Percentiles rank a stretch among this genome's conserved stretches.
phyloP scores from a whole-genome alignment of 2,797 vertebrate genomes.

The Sternarchorhynchus goeldii region DNA sequence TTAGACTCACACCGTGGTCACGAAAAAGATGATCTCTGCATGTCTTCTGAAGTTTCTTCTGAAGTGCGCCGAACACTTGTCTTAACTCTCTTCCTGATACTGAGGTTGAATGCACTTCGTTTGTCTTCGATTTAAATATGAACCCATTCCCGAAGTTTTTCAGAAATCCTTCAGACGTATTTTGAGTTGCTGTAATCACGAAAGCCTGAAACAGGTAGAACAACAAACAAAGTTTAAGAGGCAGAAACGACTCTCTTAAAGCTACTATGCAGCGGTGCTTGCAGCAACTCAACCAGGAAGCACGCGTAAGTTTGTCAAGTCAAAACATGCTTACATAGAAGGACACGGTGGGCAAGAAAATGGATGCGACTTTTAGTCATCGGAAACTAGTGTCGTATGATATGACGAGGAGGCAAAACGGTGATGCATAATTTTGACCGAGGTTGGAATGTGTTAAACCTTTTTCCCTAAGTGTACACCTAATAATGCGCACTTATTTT shows the following conservation, averaged over 20 bases:
- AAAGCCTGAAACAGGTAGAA: not conserved
- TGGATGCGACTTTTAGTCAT: constrained; percentile 9
- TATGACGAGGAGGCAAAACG: not conserved
- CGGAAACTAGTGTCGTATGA: not conserved
- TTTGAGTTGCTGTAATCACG: not conserved
- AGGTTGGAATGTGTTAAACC: not conserved
- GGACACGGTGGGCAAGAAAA: constrained; percentile 24
- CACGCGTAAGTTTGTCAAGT: constrained; percentile 54
- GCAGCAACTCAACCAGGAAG: constrained; percentile 62
- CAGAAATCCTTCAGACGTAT: not conserved
- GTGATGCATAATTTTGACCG: not conserved
- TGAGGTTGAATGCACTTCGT: constrained; percentile 9
- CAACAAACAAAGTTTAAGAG: not conserved
- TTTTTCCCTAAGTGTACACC: not conserved
- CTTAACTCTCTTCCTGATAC: constrained; percentile 55
- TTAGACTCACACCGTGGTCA: not conserved
- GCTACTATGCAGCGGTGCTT: constrained; percentile 44
- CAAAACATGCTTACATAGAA: constrained; percentile 50
- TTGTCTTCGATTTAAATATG: constrained; percentile 7
- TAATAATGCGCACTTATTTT: not conserved
- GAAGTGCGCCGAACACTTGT: constrained; percentile 12
- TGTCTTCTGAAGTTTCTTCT: constrained; percentile 10
- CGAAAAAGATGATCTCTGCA: not conserved
- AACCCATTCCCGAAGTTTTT: constrained; percentile 29
- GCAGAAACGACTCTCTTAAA: constrained; percentile 1